These are phyloP conservation scores for Drosophila lowei DNA, from an alignment of 1,140 invertebrate genomes.

Conservation along the genomic window DNA sequence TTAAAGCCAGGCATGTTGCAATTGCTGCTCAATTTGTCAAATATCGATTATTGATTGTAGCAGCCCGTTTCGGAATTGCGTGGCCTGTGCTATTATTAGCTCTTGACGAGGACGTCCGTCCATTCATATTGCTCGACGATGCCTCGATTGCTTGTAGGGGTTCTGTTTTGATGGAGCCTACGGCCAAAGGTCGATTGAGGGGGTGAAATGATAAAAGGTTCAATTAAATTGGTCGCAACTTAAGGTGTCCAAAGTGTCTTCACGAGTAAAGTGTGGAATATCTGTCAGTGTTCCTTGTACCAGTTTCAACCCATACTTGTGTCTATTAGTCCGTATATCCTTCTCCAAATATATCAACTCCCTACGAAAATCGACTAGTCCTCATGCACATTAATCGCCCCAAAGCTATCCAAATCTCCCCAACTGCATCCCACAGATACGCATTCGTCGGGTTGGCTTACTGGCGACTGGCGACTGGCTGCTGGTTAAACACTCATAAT, in stretches of 20 bases:
- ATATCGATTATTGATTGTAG: slow-evolving; percentile 73
- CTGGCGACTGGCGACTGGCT: slow-evolving; percentile 22
- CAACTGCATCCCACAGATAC: slow-evolving; percentile 11
- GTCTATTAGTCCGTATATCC: neutral
- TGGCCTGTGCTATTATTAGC: slow-evolving; percentile 58
- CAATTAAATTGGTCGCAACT: too few species aligned
- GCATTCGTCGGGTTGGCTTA: slow-evolving; percentile 2
- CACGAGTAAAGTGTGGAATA: too few species aligned
- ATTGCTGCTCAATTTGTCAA: slow-evolving; percentile 66
- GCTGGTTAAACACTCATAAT: slow-evolving; percentile 34
- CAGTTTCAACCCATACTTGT: too few species aligned
- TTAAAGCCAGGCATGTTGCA: slow-evolving; percentile 55
- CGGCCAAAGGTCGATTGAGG: slow-evolving; percentile 44
- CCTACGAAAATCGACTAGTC: neutral
- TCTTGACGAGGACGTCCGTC: neutral
- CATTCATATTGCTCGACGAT: slow-evolving; percentile 7
- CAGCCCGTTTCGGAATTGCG: slow-evolving; percentile 25
- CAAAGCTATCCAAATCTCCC: neutral
- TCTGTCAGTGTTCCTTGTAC: too few species aligned
- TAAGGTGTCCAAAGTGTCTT: too few species aligned
- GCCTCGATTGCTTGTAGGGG: slow-evolving; percentile 36
- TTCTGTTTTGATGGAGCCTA: slow-evolving; percentile 30
- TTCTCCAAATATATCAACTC: too few species aligned
- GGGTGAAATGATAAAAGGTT: neutral
- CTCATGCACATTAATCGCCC: too few species aligned